Evolutionary conservation across 2,113 vertebrate genomes (phyloP).

Genomic region (Rhynchomys soricoides): DNA sequence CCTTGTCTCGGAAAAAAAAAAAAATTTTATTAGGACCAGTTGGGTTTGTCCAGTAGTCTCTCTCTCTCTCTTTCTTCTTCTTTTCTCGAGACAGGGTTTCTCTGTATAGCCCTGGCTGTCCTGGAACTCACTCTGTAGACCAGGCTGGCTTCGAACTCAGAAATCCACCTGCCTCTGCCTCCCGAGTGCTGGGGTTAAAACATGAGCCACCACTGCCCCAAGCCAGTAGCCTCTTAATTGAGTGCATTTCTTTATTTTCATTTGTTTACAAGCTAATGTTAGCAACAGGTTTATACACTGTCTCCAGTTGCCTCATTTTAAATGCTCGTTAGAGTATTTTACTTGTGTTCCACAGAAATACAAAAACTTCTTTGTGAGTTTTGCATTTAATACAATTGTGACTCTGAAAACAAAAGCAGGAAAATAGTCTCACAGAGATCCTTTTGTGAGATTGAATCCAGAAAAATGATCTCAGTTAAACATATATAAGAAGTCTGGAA

Average conservation of each 20-base stretch:
- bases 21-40: slow-evolving; percentile 69
- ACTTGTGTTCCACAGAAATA: slow-evolving; percentile 47
- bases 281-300: not conserved
- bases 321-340: not conserved
- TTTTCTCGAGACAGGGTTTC: too few relatives aligned
- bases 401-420: slow-evolving; percentile 42
- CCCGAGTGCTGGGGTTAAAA: too few relatives aligned
- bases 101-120: too few relatives aligned
- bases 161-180: too few relatives aligned
- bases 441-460: slow-evolving; percentile 47
- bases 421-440: slow-evolving; percentile 29
- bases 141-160: too few relatives aligned
- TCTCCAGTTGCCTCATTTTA: slow-evolving; percentile 31
- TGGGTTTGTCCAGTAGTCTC: slow-evolving; percentile 47
- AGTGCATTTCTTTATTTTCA: slow-evolving; percentile 50
- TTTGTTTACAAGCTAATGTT: slow-evolving; percentile 49
- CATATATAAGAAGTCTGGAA: slow-evolving; percentile 26
- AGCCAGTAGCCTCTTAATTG: slow-evolving; percentile 30
- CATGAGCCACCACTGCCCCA: too few relatives aligned
- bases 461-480: slow-evolving; percentile 52
- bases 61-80: too few relatives aligned
- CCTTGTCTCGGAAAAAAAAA: too few relatives aligned
- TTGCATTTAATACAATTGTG: slow-evolving; percentile 48
- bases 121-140: too few relatives aligned
- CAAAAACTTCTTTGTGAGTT: slow-evolving; percentile 39